phyloP scores from a whole-genome alignment of 1,140 invertebrate genomes.

The Pseudomyrmex concolor region DNA sequence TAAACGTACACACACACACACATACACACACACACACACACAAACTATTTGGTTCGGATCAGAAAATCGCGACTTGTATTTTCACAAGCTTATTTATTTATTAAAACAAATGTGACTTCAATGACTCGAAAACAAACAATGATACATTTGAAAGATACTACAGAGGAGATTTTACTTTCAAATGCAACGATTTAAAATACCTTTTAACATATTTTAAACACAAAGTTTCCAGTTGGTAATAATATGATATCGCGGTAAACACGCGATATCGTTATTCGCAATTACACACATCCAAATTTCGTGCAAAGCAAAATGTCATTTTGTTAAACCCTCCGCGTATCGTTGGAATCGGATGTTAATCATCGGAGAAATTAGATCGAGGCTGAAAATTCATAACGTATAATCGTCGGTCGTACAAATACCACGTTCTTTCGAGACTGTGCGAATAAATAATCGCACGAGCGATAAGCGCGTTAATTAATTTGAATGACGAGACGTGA shows the following conservation, averaged over 20 bases:
- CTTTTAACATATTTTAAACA: background rate
- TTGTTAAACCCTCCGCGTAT: too few species aligned
- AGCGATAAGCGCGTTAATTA: slow-evolving; percentile 23
- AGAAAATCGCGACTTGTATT: too few species aligned
- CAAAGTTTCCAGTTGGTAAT: background rate
- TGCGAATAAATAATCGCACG: slow-evolving; percentile 10
- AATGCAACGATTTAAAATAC: background rate
- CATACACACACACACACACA: too few species aligned
- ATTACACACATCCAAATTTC: slow-evolving; percentile 30
- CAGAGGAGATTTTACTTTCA: too few species aligned
- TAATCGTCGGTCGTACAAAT: background rate
- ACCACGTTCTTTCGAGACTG: slow-evolving; percentile 18
- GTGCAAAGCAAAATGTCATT: too few species aligned
- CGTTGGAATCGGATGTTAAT: background rate
- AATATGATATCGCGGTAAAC: slow-evolving; percentile 28
- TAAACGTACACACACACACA: too few species aligned
- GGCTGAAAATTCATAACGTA: slow-evolving; percentile 2
- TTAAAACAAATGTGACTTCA: too few species aligned
- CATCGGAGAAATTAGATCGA: slow-evolving; percentile 29
- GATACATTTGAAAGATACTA: too few species aligned
- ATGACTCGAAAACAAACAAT: too few species aligned
- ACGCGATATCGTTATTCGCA: slow-evolving; percentile 7
- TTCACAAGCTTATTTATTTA: too few species aligned
- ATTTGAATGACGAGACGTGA: background rate
- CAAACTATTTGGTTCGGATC: too few species aligned